Evolutionary conservation across 2,113 vertebrate genomes (phyloP), one percentile per base, ranked within the genome.

Genomic region (Platycercus adscitus): DNA sequence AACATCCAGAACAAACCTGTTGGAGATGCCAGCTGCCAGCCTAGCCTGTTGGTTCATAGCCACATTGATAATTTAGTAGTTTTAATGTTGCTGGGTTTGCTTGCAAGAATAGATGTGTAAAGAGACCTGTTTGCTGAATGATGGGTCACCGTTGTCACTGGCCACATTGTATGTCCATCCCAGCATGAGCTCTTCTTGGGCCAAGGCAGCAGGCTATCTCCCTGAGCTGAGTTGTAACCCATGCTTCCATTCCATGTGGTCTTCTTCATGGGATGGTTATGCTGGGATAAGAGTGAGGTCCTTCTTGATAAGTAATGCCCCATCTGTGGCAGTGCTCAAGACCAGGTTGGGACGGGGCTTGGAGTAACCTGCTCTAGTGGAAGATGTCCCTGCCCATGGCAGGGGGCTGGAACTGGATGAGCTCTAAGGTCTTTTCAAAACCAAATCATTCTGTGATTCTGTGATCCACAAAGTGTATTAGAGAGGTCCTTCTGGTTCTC

Each of bases 41-140:
- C 26, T 24, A 23, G 71, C 70, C 68, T 3, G 1, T 63, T 25
- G 17, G 15, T 75, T 78, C 72, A 29, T 71, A 63, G 70, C 81
- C 55, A 37, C 21, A n/a, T n/a, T n/a, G 65, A 68, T 92, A 47
- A 53, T 64, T 78, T 26, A 88, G 37, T 44, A 9, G 37, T 58
- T 73, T 70, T 46, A 83, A 83, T 80, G 71, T 25, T 79, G 19
- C 64, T 95, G 65, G 61, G 52, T 93, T 89, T 87, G 46, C 46
- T 61, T 37, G 35, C n/a, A 70, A 79, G 76, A 94, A 80, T 17
- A 39, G 77, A 55, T 93, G 69, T 31, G 10, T 35, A 13, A 81
- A 72, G 43, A 18, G 35, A 25, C 78, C 56, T 90, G 61, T 68
- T 71, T 63, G 78, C 64, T 64, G 75, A 44, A 46, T 47, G 13